Conservation (phyloP, 35 echinoderm and acorn worm species). For the Acanthaster planci region DNA sequence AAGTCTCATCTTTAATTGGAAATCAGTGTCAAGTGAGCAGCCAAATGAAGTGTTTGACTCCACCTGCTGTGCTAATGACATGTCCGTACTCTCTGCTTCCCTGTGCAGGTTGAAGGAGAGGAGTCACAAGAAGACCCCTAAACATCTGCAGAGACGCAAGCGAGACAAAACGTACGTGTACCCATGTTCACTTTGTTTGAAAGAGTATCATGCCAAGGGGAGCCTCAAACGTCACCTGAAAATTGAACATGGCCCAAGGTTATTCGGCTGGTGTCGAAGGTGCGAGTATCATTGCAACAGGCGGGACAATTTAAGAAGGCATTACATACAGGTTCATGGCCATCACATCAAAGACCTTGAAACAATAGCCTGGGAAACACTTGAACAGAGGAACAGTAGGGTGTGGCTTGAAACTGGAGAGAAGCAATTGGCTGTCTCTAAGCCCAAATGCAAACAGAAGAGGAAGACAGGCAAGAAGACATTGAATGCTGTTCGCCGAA, state of each 20-base stretch:
- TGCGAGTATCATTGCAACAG: not conserved
- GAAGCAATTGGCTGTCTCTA: not conserved
- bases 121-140: not conserved
- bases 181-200: not conserved
- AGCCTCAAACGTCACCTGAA: conserved; percentile 1
- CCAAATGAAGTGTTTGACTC: not conserved
- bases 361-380: not conserved
- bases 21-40: no score
- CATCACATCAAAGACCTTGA: not conserved
- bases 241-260: conserved; percentile 6
- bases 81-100: conserved; percentile 22
- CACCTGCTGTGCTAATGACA: conserved; percentile 12
- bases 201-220: not conserved
- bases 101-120: conserved; percentile 26
- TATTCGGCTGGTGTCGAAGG: not conserved
- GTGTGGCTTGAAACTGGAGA: not conserved
- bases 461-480: not conserved
- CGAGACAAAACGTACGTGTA: not conserved
- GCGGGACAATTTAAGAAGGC: conserved; percentile 9
- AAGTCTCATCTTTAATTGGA: no score
- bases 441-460: not conserved
- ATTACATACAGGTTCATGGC: not conserved
- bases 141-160: not conserved
- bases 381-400: not conserved
- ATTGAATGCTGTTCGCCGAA: no score